phyloP scores from a whole-genome alignment of 2,888 invertebrate genomes.

The Nomada fucata region DNA sequence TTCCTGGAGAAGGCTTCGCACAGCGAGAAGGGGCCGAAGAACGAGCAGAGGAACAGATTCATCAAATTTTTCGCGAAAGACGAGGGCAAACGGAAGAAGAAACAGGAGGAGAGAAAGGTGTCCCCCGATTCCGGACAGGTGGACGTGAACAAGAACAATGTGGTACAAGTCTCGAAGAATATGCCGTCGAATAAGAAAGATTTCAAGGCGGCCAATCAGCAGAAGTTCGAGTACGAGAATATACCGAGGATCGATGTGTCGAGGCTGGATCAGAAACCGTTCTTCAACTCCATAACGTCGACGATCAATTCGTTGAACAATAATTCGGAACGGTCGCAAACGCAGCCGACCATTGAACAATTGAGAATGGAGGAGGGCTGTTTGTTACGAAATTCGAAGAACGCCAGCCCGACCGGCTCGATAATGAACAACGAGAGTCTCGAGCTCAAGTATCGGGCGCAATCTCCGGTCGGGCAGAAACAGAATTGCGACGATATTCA shows the following conservation, averaged over 20 bases:
- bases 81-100: constrained; percentile 77
- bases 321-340: constrained; percentile 33
- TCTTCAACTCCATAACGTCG: constrained; percentile 48
- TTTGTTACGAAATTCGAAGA: constrained; percentile 74
- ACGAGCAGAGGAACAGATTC: constrained; percentile 75
- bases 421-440: constrained; percentile 13
- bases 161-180: constrained; percentile 66
- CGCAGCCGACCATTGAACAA: constrained; percentile 80
- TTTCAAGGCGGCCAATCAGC: constrained; percentile 59
- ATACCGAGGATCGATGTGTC: constrained; percentile 82
- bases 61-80: constrained; percentile 80
- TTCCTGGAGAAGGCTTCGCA: constrained; percentile 85
- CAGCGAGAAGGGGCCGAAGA: constrained; percentile 70
- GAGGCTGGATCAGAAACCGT: constrained; percentile 77
- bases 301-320: constrained; percentile 34
- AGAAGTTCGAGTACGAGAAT: constrained; percentile 82
- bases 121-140: constrained; percentile 74
- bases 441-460: constrained; percentile 41
- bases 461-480: constrained; percentile 56
- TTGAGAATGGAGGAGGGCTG: constrained; percentile 80
- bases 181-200: constrained; percentile 51
- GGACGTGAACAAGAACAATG: constrained; percentile 81
- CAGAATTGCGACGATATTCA: constrained; percentile 72
- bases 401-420: constrained; percentile 45
- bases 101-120: constrained; percentile 79